These are phyloP conservation scores for Bos taurus DNA, from an alignment of 2,113 vertebrate species.

Conservation along the genomic window ARS-UCD2.0 NC_037334.1:46726501-46727000, in stretches of 20 bases:
- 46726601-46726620: background rate
- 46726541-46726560: background rate
- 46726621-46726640: background rate
- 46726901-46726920: background rate
- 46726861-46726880: background rate
- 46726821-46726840: accelerated
- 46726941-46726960: constrained; percentile 8
- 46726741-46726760: constrained; percentile 68
- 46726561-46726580: background rate
- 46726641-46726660: constrained; percentile 47
- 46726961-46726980: background rate
- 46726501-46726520: background rate
- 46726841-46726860: background rate
- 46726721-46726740: constrained; percentile 56
- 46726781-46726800: constrained; percentile 46
- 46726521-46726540: background rate
- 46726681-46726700: constrained; percentile 58
- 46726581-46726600: background rate
- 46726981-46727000: background rate
- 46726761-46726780: constrained; percentile 39
- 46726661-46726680: constrained; percentile 50
- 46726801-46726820: background rate
- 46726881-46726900: background rate
- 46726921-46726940: background rate
- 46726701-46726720: constrained; percentile 57